Percentiles rank a stretch among this genome's conserved stretches.
Evolutionary conservation across 2,797 vertebrate species (phyloP).

Genomic region (Cetoscarus ocellatus): DNA sequence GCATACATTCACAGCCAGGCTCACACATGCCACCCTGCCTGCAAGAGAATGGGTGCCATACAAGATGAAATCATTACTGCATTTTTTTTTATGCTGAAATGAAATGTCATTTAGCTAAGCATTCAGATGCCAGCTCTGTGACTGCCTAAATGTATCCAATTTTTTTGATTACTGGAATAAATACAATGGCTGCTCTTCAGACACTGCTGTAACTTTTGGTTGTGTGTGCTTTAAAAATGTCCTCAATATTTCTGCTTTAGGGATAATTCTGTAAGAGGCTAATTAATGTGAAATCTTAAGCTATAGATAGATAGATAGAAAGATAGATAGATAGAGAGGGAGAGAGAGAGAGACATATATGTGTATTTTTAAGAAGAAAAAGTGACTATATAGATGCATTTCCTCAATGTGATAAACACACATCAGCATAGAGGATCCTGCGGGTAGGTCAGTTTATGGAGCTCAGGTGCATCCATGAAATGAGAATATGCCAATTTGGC

Average conservation of each 20-base stretch:
- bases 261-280: not conserved
- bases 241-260: not conserved
- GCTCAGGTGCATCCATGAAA: slow-evolving; percentile 63
- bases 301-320: no score
- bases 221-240: not conserved
- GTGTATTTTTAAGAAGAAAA: not conserved
- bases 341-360: no score
- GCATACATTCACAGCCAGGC: slow-evolving; percentile 47
- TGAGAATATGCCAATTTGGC: slow-evolving; percentile 43
- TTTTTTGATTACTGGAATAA: slow-evolving; percentile 25
- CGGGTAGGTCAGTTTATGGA: slow-evolving; percentile 40
- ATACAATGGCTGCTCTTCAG: slow-evolving; percentile 13
- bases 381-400: not conserved
- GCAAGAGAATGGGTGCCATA: slow-evolving; percentile 31
- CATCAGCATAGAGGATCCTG: slow-evolving; percentile 8
- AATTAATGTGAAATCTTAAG: not conserved
- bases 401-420: slow-evolving; percentile 12
- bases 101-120: slow-evolving; percentile 26
- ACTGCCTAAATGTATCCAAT: slow-evolving; percentile 23
- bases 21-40: slow-evolving; percentile 49
- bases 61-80: slow-evolving; percentile 44
- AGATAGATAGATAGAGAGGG: no score
- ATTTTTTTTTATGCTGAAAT: slow-evolving; percentile 7
- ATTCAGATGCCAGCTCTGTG: slow-evolving; percentile 27
- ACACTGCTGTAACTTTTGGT: slow-evolving; percentile 4